phyloP scores from a whole-genome alignment of 2,113 vertebrate species.

The Carettochelys insculpta region DNA sequence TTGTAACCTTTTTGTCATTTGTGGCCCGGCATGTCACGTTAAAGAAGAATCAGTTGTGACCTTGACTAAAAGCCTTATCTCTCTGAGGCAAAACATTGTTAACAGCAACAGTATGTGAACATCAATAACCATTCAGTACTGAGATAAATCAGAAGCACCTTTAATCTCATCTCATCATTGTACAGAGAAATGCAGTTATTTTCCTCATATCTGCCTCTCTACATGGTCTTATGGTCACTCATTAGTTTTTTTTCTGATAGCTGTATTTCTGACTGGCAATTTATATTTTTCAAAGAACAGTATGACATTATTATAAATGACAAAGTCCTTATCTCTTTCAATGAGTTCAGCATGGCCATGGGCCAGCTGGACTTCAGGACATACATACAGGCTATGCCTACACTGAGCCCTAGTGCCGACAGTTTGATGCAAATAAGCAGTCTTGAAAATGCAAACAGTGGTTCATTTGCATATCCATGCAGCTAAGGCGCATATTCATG shows the following conservation, averaged over 20 bases:
- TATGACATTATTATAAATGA: background rate
- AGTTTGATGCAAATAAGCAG: too few relatives aligned
- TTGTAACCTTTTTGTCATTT: background rate
- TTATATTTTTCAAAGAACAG: slow-evolving; percentile 17
- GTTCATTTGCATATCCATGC: too few relatives aligned
- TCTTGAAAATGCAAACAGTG: too few relatives aligned
- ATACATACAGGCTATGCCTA: background rate
- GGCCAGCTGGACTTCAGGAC: background rate
- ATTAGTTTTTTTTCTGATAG: too few relatives aligned
- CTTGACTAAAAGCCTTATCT: background rate
- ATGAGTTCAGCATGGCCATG: background rate
- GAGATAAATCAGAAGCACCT: background rate
- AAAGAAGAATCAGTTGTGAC: background rate
- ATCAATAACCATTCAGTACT: slow-evolving; percentile 8
- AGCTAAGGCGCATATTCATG: too few relatives aligned
- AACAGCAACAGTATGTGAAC: slow-evolving; percentile 11
- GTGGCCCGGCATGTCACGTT: background rate
- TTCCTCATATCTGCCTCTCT: background rate
- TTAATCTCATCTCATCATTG: slow-evolving; percentile 17
- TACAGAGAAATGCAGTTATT: background rate
- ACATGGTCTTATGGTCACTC: background rate
- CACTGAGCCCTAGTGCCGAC: too few relatives aligned
- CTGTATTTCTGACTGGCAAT: slow-evolving; percentile 12
- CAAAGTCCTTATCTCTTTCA: background rate
- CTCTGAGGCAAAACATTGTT: slow-evolving; percentile 3